Evolutionary conservation across 2,797 vertebrate species (phyloP).

Genomic region (Enteromius mattozi): DNA sequence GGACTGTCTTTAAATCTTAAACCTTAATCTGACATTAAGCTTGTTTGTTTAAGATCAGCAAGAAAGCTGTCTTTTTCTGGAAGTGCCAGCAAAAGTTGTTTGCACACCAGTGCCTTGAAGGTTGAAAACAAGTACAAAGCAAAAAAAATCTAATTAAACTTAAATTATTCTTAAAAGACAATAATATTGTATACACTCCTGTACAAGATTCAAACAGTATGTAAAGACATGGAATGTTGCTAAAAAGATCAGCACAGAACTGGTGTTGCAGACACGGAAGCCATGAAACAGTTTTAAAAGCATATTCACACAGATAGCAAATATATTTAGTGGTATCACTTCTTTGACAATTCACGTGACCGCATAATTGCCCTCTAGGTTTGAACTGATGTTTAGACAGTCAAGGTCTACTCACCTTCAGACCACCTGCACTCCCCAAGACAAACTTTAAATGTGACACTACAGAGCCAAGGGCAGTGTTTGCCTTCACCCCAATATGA

Average conservation of each 20-base stretch:
- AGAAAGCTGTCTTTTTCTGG: neutral
- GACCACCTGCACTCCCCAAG: neutral
- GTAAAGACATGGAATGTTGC: neutral
- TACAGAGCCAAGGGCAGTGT: neutral
- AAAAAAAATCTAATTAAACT: neutral
- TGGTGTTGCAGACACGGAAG: neutral
- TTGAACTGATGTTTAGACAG: neutral
- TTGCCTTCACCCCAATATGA: neutral
- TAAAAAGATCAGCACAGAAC: neutral
- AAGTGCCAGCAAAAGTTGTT: neutral
- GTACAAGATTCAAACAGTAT: neutral
- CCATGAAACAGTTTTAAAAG: neutral
- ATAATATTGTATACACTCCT: neutral
- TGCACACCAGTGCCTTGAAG: neutral
- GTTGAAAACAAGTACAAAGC: neutral
- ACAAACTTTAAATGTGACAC: conserved; percentile 11
- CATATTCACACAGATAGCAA: conserved; percentile 3
- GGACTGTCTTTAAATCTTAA: neutral
- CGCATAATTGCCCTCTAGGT: neutral
- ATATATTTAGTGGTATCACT: neutral
- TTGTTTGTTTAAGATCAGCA: neutral
- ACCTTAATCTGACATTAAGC: neutral
- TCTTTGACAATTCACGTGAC: neutral
- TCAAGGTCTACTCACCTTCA: conserved; percentile 6
- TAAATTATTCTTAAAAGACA: neutral